Conservation (phyloP, 2,888 invertebrate species). For the Hemaris fuciformis region DNA sequence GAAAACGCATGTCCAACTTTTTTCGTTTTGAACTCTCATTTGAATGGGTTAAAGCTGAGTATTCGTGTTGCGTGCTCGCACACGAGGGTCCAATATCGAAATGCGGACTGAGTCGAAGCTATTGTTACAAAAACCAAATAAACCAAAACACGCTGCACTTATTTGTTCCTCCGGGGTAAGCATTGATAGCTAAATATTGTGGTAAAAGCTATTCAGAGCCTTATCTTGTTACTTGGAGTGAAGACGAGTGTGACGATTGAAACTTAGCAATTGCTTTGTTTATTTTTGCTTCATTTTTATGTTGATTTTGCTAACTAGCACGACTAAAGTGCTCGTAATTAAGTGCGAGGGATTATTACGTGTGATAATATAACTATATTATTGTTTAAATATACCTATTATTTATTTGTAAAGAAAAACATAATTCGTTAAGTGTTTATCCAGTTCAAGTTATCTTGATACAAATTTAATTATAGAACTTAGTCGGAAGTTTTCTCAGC, state of each 20-base stretch:
- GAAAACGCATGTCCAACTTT: slow-evolving; percentile 30
- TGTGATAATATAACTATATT: no score
- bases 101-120: slow-evolving; percentile 50
- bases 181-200: slow-evolving; percentile 40
- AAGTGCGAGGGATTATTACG: background rate
- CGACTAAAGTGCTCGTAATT: background rate
- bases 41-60: slow-evolving; percentile 43
- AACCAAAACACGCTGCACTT: slow-evolving; percentile 53
- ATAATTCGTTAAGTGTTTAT: no score
- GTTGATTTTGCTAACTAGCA: background rate
- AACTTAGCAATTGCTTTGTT: background rate
- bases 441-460: no score
- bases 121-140: slow-evolving; percentile 67
- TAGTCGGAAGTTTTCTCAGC: no score
- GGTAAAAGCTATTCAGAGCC: slow-evolving; percentile 29
- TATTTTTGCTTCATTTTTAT: background rate
- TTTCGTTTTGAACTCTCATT: slow-evolving; percentile 41
- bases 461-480: no score
- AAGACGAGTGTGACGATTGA: background rate
- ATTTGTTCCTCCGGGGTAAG: slow-evolving; percentile 61
- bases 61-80: slow-evolving; percentile 20
- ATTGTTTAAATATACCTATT: background rate
- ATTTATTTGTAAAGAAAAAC: no score
- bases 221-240: slow-evolving; percentile 26
- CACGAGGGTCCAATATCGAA: slow-evolving; percentile 45